Percentiles rank a stretch among this genome's conserved stretches.
phyloP scores from a whole-genome alignment of 2,797 vertebrate species.

The Darevskia nairensis region DNA sequence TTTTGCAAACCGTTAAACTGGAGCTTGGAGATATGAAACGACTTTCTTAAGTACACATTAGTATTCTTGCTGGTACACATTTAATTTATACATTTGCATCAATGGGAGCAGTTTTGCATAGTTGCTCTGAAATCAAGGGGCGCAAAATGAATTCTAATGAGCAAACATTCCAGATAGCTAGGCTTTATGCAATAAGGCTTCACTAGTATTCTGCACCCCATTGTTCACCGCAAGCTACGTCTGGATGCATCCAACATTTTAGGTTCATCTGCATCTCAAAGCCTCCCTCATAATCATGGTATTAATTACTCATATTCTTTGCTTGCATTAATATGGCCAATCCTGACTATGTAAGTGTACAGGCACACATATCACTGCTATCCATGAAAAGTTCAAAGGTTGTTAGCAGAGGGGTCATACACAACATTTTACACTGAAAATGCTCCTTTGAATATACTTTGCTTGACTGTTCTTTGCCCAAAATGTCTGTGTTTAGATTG shows the following conservation, averaged over 20 bases:
- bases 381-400: neutral
- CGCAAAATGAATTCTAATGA: neutral
- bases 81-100: neutral
- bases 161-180: neutral
- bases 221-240: neutral
- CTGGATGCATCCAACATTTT: neutral
- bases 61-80: neutral
- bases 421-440: neutral
- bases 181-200: neutral
- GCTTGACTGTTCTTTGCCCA: neutral
- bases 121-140: neutral
- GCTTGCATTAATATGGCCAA: neutral
- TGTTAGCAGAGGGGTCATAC: neutral
- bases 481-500: neutral
- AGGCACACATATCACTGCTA: neutral
- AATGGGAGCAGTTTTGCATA: neutral
- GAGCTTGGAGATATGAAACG: slow-evolving; percentile 1
- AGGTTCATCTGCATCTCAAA: neutral
- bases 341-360: neutral
- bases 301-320: neutral
- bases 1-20: slow-evolving; percentile 11
- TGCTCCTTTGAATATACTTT: neutral
- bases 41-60: slow-evolving; percentile 1
- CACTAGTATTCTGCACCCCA: neutral
- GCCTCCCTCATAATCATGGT: neutral